Evolutionary conservation across 2,797 vertebrate species (phyloP), one percentile per base, ranked within the genome.

Genomic region (Potorous gilbertii): DNA sequence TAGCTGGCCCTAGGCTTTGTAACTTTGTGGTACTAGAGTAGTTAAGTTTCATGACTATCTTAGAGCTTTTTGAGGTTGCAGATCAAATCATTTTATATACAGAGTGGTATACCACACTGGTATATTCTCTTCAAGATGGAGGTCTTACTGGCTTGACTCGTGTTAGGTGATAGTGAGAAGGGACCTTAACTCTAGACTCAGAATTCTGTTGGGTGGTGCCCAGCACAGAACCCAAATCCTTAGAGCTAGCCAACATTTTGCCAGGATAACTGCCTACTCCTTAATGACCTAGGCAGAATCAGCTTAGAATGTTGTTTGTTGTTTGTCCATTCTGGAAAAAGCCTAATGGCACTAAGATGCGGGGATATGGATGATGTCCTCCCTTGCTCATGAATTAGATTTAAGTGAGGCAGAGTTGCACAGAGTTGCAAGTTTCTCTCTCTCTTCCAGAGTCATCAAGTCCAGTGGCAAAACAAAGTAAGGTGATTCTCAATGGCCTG

Each of bases 11-110:
- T 94, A 52, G 95, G 97, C 96, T 97, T 95, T 92, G 95, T 96
- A 97, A 96, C 57, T 29, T 18, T 54, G 8, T 92, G 95, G 96
- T 2, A 97, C 94, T 91, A 97, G 97, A 98, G 95, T 56, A 98
- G 96, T 97, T 98, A 97, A 98, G 94, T 98, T 98, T 95, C 57
- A 91, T 96, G 90, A 27, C 52, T 94, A 87, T 97, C 93, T 93
- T 92, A 92, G 92, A 97, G 91, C 40, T 56, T 54, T 96, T 95
- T 92, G 95, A 97, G 94, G 57, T 93, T 96, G 40, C 95, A 91
- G 91, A 94, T 92, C 93, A 96, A 95, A 28, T 81, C 56, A 92
- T 34, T 94, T 96, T 96, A 96, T 55, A 95, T 93, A 81, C 62
- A 87, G 55, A 94, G 92, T 6, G 50, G 46, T 93, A 94, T 95